Evolutionary conservation across 2,888 invertebrate species (phyloP), one percentile per base, ranked within the genome.

Genomic region (Euplagia quadripunctaria): DNA sequence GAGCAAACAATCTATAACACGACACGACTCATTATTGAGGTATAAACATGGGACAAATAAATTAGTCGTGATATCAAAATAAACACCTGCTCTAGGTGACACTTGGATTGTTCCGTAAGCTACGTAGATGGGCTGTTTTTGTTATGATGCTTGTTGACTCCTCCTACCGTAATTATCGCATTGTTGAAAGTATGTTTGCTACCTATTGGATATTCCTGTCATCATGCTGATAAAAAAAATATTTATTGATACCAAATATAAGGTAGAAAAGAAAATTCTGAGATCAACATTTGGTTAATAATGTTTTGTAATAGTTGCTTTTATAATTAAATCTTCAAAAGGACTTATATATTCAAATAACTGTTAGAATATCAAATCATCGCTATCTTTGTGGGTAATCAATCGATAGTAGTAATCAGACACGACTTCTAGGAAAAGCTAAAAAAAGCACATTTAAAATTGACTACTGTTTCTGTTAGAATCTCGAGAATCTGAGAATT

Each of bases 51-150:
- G 76, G 88, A 91, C 91, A 91, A 83, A 91, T 91, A 91, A 82
- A 85, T 90, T 82, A 73, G 82, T 93, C 94, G 94, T 95, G 94
- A 94, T 91, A 79, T 75, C 71, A 75, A 81, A 91, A 94, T 94
- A 88, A 94, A 81, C 92, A 91, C 90, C 83, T 89, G 43, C 72
- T 76, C 63, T 84, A 79, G 84, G 87, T 86, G 89, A 89, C 85
- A 85, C 82, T 80, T 79, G 66, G 68, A 79, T 86, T 86, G 86
- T 85, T 82, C 81, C 79, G 76, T 72, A 76, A 68, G 67, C 63
- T 55, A 41, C 16, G 69, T 41, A 63, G 49, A 17, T 31, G 16
- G 46, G 61, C 41, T 73, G 55, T 58, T 64, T 64, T 71, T 49
- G 20, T 70, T 49, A 43, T 66, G 51, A 70, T 63, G 72, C 71